Percentiles rank a stretch among this genome's conserved stretches.
phyloP scores from a whole-genome alignment of 2,888 invertebrate species.

The Tetheella fluctuosa region DNA sequence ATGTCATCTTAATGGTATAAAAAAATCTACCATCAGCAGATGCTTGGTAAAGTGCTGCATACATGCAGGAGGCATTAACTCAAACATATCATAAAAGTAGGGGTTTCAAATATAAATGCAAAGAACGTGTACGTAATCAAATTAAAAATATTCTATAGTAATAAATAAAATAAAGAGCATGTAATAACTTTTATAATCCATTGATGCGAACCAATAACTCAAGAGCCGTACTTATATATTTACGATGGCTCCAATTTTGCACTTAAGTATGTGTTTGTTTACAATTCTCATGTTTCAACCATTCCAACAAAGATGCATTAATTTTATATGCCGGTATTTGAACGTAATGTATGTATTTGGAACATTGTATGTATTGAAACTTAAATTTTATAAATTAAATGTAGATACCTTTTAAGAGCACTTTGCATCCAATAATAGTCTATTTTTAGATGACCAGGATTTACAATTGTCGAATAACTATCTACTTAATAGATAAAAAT shows the following conservation, averaged over 20 bases:
- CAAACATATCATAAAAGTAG: too few species aligned
- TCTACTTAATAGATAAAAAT: too few species aligned
- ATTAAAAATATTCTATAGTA: too few species aligned
- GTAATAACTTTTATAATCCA: constrained; percentile 35
- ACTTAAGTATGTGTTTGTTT: constrained; percentile 2
- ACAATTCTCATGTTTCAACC: constrained; percentile 1
- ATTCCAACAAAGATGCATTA: background rate
- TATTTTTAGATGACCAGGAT: too few species aligned
- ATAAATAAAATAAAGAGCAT: constrained; percentile 17
- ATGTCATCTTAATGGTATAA: too few species aligned
- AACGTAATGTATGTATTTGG: background rate
- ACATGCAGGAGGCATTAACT: too few species aligned
- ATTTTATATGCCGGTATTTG: background rate
- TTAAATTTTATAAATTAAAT: too few species aligned
- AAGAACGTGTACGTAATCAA: too few species aligned
- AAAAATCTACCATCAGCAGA: too few species aligned
- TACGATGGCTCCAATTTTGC: background rate
- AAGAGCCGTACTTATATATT: constrained; percentile 29
- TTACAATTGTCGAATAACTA: too few species aligned
- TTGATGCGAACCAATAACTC: constrained; percentile 30
- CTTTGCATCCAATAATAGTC: constrained; percentile 15
- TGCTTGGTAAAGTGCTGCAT: too few species aligned
- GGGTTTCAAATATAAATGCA: too few species aligned
- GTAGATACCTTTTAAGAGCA: background rate
- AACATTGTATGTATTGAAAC: background rate